Evolutionary conservation across 1,140 invertebrate genomes (phyloP).

Genomic region (Nixonia krombeini): DNA sequence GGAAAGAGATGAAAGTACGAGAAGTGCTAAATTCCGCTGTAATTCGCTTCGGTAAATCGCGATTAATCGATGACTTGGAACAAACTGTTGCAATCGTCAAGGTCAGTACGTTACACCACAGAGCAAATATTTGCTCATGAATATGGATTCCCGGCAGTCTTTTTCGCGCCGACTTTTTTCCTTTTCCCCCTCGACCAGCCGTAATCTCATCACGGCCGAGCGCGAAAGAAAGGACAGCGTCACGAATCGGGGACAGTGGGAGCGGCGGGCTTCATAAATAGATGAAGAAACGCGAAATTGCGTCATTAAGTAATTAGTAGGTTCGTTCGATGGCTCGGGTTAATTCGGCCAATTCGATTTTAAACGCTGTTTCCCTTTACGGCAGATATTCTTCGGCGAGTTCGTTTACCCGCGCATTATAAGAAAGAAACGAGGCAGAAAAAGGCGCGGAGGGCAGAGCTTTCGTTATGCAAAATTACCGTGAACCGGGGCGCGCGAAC

Average conservation of each 20-base stretch:
- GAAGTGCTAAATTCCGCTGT: no score
- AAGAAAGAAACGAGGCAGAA: constrained; percentile 37
- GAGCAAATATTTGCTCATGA: no score
- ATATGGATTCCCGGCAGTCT: no score
- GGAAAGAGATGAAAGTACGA: no score
- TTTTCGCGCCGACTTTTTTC: no score
- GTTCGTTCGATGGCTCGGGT: constrained; percentile 48
- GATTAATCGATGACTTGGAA: no score
- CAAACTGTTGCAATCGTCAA: no score
- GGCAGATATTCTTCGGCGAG: constrained; percentile 36
- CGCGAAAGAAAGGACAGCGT: background rate
- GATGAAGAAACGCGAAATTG: constrained; percentile 51
- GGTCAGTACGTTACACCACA: no score
- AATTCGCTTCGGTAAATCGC: no score
- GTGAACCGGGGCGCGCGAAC: constrained; percentile 12
- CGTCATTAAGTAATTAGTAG: constrained; percentile 53
- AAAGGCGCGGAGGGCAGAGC: constrained; percentile 24
- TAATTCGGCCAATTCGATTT: constrained; percentile 53
- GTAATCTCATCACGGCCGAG: no score
- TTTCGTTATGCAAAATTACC: constrained; percentile 10
- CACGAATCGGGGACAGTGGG: constrained; percentile 23
- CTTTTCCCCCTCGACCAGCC: no score
- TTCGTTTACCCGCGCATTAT: constrained; percentile 45
- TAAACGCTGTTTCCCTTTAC: constrained; percentile 52
- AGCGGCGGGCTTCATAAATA: constrained; percentile 41